These are phyloP conservation scores for Drosophila kohkoa DNA, from an alignment of 1,140 invertebrate species.

Conservation along the genomic window DNA sequence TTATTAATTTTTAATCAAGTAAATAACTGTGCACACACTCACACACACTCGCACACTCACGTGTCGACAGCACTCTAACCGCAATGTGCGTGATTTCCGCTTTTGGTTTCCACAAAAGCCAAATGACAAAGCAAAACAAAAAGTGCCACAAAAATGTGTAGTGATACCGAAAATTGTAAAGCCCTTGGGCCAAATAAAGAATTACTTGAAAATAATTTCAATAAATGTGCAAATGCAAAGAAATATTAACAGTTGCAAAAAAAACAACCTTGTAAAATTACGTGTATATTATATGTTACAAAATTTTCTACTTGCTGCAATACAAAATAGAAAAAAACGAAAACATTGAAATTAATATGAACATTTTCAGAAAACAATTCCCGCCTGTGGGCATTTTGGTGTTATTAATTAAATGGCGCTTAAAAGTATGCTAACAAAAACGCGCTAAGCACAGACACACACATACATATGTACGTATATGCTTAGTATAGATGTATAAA, in stretches of 20 bases:
- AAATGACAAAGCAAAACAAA: slow-evolving; percentile 43
- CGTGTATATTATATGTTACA: neutral
- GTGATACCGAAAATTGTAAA: neutral
- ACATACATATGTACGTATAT: neutral
- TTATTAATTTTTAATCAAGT: slow-evolving; percentile 83
- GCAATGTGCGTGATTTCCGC: slow-evolving; percentile 64
- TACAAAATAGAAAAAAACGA: neutral
- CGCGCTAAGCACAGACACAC: slow-evolving; percentile 44
- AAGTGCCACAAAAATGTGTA: slow-evolving; percentile 8
- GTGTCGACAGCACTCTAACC: slow-evolving; percentile 53
- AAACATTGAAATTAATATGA: slow-evolving; percentile 36
- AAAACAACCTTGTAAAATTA: neutral
- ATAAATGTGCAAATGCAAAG: neutral
- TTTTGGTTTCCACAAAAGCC: slow-evolving; percentile 50
- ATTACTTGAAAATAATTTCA: neutral
- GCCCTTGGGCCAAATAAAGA: slow-evolving; percentile 2
- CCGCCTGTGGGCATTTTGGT: slow-evolving; percentile 23
- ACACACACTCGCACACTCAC: neutral
- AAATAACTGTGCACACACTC: slow-evolving; percentile 59
- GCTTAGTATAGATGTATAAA: slow-evolving; percentile 16
- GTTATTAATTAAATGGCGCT: slow-evolving; percentile 77
- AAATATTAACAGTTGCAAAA: neutral
- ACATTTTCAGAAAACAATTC: slow-evolving; percentile 37
- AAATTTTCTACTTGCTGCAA: neutral
- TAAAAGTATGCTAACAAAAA: slow-evolving; percentile 57